Evolutionary conservation across 2,888 invertebrate genomes (phyloP), one percentile per base, ranked within the genome.

Genomic region (Physocephala rufipes): DNA sequence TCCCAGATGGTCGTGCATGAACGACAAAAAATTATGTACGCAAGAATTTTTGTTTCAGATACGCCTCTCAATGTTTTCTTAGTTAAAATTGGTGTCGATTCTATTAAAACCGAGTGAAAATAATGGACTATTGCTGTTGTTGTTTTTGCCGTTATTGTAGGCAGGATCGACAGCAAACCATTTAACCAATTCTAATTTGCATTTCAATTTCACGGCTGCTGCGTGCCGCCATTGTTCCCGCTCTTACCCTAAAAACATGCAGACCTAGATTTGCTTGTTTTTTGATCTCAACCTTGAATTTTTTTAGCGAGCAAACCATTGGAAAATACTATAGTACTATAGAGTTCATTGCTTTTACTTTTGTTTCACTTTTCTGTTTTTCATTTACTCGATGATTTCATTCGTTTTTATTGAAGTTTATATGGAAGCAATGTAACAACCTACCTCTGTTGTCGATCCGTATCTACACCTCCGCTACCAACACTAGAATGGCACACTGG

Each of bases 401-500:
- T 28, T 47, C 13, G 51, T 28, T 59, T 51, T 28, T 67, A 61
- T 15, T 26, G 64, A 73, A 71, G 76, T 61, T 73, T 58, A 69
- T 21, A 21, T 36, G 62, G 55, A 15, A 9, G 28, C 73, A 72
- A 75, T 75, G n/a, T n/a, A n/a, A n/a, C n/a, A n/a, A 79, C 81
- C 79, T 79, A 83, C 84, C 83, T 81, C 79, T 83, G 84, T 73
- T 81, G 82, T 78, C 79, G 80, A 76, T 82, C 80, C 73, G 71
- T 75, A 74, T 72, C 67, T 67, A 63, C 73, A 65, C 76, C 78
- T 36, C 74, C 74, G 15, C 72, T 69, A 62, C 78, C 75, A 30
- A 74, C 77, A 67, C 74, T 76, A 71, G 83, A 79, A 73, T 83
- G 81, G 76, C 86, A 86, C 65, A 86, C 86, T 5, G 86, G 86